Conservation (phyloP, 1,140 invertebrate genomes). For the Cardiocondyla obscurior region DNA sequence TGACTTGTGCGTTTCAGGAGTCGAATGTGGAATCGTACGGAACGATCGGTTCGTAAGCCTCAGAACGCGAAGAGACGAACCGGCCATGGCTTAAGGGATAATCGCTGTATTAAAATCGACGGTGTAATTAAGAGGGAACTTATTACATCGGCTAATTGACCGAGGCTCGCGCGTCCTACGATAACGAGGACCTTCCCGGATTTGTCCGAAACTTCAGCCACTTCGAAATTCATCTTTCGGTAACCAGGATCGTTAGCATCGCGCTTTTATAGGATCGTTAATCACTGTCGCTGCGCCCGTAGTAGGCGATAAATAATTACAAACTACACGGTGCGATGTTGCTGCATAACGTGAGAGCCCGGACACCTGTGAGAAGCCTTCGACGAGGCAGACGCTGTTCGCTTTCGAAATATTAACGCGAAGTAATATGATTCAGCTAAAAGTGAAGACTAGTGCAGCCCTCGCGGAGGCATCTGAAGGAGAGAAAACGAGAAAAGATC, state of each 20-base stretch:
- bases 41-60: no score
- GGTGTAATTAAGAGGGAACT: background rate
- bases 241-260: slow-evolving; percentile 1
- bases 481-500: slow-evolving; percentile 54
- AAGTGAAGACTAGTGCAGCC: slow-evolving; percentile 16
- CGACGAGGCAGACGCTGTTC: background rate
- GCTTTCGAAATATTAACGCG: slow-evolving; percentile 46
- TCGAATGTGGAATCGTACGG: no score
- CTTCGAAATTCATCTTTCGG: background rate
- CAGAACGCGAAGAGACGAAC: no score
- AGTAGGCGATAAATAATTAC: slow-evolving; percentile 41
- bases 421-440: slow-evolving; percentile 39
- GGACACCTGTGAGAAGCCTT: slow-evolving; percentile 19
- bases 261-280: slow-evolving; percentile 33
- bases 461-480: background rate
- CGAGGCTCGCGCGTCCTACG: background rate
- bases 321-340: background rate
- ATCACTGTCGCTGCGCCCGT: slow-evolving; percentile 14
- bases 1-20: background rate
- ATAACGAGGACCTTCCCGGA: slow-evolving; percentile 13
- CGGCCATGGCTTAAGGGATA: no score
- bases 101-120: slow-evolving; percentile 4
- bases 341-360: slow-evolving; percentile 4
- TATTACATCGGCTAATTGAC: background rate
- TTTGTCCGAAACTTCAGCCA: background rate